These are phyloP conservation scores for Urechis unicinctus DNA, from an alignment of 2,888 invertebrate genomes.

Conservation along the genomic window DNA sequence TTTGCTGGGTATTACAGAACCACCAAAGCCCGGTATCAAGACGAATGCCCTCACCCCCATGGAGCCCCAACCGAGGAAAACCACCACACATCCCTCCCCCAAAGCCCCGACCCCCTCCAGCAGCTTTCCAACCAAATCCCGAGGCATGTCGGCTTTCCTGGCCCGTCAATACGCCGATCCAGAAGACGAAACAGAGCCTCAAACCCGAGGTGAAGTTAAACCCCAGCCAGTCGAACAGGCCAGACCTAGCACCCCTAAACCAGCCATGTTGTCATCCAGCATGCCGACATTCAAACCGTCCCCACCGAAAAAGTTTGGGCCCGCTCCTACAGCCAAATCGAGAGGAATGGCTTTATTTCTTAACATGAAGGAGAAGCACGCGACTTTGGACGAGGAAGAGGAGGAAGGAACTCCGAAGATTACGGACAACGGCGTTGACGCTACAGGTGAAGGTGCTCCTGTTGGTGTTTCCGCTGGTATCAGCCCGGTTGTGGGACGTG, in stretches of 20 bases:
- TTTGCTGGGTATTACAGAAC: no score
- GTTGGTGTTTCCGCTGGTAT: no score
- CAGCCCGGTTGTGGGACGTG: neutral
- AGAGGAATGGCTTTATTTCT: conserved; percentile 10
- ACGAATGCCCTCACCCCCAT: neutral
- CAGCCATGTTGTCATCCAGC: neutral
- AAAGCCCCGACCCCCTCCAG: neutral
- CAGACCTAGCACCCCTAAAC: neutral
- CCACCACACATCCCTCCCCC: no score
- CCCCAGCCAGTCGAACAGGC: no score
- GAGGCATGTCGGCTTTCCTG: neutral
- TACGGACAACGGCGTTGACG: no score
- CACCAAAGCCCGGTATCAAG: neutral
- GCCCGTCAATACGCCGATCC: neutral
- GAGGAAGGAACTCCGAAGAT: neutral
- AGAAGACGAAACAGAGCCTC: neutral
- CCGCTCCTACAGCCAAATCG: conserved; percentile 2
- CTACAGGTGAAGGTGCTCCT: no score
- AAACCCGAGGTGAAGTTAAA: no score
- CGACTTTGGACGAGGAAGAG: neutral
- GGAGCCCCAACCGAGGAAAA: no score
- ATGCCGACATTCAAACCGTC: neutral
- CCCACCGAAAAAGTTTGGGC: neutral
- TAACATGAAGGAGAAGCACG: neutral
- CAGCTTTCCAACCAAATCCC: neutral